A percentile compares a stretch with the other conserved stretches of the same genome.
phyloP scores from a whole-genome alignment of 2,113 vertebrate species.

The Oplegnathus fasciatus region DNA sequence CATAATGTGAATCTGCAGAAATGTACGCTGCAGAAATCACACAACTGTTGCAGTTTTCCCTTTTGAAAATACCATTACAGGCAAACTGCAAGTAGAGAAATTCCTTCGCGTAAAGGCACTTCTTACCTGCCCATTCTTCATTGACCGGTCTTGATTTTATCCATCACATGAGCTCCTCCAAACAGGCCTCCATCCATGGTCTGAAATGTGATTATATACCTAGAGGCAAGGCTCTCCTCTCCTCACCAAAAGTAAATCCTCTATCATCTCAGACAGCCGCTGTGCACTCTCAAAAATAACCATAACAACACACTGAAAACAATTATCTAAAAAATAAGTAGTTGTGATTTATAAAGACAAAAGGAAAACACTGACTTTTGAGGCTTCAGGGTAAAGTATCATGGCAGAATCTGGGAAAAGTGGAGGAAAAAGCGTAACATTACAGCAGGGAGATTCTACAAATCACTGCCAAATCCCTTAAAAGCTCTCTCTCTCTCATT shows the following conservation, averaged over 20 bases:
- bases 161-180: constrained; percentile 60
- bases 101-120: not conserved
- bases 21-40: not conserved
- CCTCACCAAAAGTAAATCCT: constrained; percentile 63
- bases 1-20: not conserved
- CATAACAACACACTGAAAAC: constrained; percentile 35
- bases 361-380: constrained; percentile 57
- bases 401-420: constrained; percentile 67
- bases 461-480: constrained; percentile 88
- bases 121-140: constrained; percentile 79
- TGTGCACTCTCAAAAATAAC: constrained; percentile 51
- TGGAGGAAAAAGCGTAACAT: constrained; percentile 73
- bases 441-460: constrained; percentile 82
- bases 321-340: constrained; percentile 25
- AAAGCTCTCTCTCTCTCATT: constrained; percentile 79
- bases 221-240: constrained; percentile 61
- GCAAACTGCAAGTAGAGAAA: not conserved
- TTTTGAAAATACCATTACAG: not conserved
- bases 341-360: constrained; percentile 38
- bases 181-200: constrained; percentile 61
- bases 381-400: constrained; percentile 51
- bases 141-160: constrained; percentile 55
- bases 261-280: constrained; percentile 72
- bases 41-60: not conserved
- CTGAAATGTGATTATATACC: constrained; percentile 53